Evolutionary conservation across 2,888 invertebrate species (phyloP).

Genomic region (Xestia rhomboidea): DNA sequence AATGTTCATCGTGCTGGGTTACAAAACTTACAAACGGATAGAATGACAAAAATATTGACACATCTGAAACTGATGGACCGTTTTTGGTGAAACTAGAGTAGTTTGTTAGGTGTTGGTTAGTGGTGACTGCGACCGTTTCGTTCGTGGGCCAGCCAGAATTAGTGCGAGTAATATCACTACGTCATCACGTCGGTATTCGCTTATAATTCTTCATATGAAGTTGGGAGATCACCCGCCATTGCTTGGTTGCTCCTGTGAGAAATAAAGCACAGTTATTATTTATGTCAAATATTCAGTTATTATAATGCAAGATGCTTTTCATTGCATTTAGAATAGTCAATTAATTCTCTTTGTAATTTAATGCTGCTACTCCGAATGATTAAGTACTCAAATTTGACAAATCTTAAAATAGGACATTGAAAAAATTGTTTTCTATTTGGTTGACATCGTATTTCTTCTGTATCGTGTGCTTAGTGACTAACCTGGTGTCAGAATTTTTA

Average conservation of each 20-base stretch:
- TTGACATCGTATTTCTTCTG: too few species aligned
- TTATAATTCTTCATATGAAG: constrained; percentile 31
- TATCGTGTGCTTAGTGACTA: too few species aligned
- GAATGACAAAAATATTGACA: constrained; percentile 65
- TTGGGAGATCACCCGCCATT: constrained; percentile 83
- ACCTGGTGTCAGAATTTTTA: too few species aligned
- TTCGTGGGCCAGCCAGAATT: constrained; percentile 58
- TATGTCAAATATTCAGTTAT: neutral
- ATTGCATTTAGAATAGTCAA: neutral
- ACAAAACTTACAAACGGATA: constrained; percentile 57
- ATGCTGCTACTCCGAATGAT: neutral
- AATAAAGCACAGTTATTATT: neutral
- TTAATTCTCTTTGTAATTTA: neutral
- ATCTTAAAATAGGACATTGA: neutral
- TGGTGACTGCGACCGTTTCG: constrained; percentile 38
- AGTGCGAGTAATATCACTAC: constrained; percentile 51
- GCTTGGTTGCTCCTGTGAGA: constrained; percentile 84
- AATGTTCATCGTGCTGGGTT: constrained; percentile 67
- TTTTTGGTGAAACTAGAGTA: constrained; percentile 63
- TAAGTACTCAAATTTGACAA: neutral
- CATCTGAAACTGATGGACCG: constrained; percentile 64
- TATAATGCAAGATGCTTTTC: too few species aligned
- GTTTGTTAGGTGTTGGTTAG: constrained; percentile 60
- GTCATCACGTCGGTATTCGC: constrained; percentile 42
- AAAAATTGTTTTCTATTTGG: too few species aligned